Evolutionary conservation across 2,113 vertebrate species (phyloP), one percentile per base, ranked within the genome.

Genomic region (Oncorhynchus keta): DNA sequence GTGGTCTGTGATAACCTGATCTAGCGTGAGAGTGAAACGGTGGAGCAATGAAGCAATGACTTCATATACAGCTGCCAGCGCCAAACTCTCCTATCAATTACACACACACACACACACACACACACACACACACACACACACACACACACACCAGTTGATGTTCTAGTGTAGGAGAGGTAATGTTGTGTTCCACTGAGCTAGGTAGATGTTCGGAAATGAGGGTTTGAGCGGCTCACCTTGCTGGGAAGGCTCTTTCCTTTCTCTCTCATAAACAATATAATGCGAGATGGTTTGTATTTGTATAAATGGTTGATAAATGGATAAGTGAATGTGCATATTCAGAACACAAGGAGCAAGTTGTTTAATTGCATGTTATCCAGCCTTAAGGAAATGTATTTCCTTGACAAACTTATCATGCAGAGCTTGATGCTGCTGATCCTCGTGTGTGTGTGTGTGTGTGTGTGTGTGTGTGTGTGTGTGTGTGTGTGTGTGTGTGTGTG

Each of bases 331-430:
- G 5, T 32, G 32, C 32, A 32, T 5, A 32, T 32, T 32, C 13
- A 55, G 16, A 55, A 12, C 11, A 55, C 0, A 55, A 55, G 16
- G 51, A 14, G 51, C 14, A 18, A 2, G 11, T 20, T 35, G 73
- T 87, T 87, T 87, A 85, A 86, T 80, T 75, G 78, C 67, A 77
- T 73, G 81, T 82, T 81, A 80, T 81, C 73, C 59, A 80, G 78
- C 71, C 65, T 73, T 35, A 82, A 85, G 82, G 76, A 39, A 8
- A 39, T 89, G 81, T 35, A 78, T 73, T 70, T 79, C 74, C 72
- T 68, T 78, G 20, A 48, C 74, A 78, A 39, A 7, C 8, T 45
- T 45, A 45, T 45, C 8, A 45, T 45, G 2, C 8, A 45, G 39
- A 45, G 8, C 8, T 39, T 39, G 7, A 24, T 24, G 24, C 24